phyloP scores from a whole-genome alignment of 2,113 vertebrate species.

The Plestiodon gilberti region DNA sequence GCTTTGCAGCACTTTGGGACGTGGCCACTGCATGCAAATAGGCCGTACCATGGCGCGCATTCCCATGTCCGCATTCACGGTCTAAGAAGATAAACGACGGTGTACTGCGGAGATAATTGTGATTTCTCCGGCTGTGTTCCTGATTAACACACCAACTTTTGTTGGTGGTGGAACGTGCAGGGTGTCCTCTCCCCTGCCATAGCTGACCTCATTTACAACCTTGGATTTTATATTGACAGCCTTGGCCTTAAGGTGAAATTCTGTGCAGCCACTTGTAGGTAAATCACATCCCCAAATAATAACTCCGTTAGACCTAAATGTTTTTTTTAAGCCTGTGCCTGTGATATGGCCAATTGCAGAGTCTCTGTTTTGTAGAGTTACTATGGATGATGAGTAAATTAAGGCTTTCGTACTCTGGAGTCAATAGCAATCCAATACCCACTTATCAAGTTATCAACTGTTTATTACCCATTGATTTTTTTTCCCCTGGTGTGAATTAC shows the following conservation, averaged over 20 bases:
- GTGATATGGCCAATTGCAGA: not conserved
- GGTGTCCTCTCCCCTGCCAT: not conserved
- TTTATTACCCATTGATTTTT: not conserved
- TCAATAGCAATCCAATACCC: slow-evolving; percentile 1
- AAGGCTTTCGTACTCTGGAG: not conserved
- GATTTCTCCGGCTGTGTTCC: not conserved
- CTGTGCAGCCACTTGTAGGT: not conserved
- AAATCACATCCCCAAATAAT: not conserved
- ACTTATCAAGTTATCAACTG: not conserved
- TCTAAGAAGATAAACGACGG: not conserved
- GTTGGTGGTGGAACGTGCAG: not conserved
- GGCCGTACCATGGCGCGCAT: not conserved
- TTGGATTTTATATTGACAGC: too few relatives aligned
- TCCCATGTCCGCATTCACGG: not conserved
- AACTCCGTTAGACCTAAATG: not conserved
- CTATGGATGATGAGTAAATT: not conserved
- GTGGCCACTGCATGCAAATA: not conserved
- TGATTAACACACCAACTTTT: not conserved
- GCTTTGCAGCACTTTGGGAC: not conserved
- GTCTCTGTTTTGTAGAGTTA: too few relatives aligned
- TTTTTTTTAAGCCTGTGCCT: not conserved
- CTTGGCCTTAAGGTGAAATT: not conserved
- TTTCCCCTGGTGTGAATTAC: not conserved
- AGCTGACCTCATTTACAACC: too few relatives aligned
- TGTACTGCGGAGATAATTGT: not conserved